These are phyloP conservation scores for Prosapia bicincta DNA, from an alignment of 2,888 invertebrate species.

Conservation along the genomic window DNA sequence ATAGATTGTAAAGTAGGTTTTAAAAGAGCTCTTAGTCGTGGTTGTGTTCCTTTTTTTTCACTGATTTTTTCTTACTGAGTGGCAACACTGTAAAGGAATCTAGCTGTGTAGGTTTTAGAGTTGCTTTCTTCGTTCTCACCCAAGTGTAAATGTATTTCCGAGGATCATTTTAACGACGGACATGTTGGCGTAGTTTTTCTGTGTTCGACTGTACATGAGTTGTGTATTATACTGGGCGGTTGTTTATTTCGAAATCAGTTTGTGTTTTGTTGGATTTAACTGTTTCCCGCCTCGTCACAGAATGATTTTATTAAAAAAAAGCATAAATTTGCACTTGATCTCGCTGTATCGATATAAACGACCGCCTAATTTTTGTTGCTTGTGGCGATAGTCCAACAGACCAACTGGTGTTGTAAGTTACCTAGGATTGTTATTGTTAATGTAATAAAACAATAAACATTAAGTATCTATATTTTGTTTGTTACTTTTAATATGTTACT, in stretches of 20 bases:
- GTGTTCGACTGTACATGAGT: slow-evolving; percentile 7
- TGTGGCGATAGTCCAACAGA: slow-evolving; percentile 1
- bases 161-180: slow-evolving; percentile 14
- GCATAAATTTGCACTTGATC: not conserved
- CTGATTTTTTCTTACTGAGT: slow-evolving; percentile 30
- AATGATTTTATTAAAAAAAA: too few species aligned
- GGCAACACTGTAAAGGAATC: slow-evolving; percentile 24
- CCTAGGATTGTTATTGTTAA: slow-evolving; percentile 18
- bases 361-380: not conserved
- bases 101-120: slow-evolving; percentile 24
- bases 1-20: slow-evolving; percentile 25
- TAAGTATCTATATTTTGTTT: slow-evolving; percentile 28
- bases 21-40: slow-evolving; percentile 34
- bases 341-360: not conserved
- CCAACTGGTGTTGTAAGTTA: slow-evolving; percentile 30
- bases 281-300: too few species aligned
- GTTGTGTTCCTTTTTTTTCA: slow-evolving; percentile 39
- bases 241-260: not conserved
- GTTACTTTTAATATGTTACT: slow-evolving; percentile 28
- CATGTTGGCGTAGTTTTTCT: slow-evolving; percentile 18
- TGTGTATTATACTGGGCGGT: not conserved
- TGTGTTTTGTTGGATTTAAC: not conserved
- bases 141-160: slow-evolving; percentile 11
- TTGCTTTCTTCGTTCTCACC: slow-evolving; percentile 23
- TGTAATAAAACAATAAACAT: slow-evolving; percentile 14